phyloP scores from a whole-genome alignment of 2,888 invertebrate genomes.

The Rotaria socialis region DNA sequence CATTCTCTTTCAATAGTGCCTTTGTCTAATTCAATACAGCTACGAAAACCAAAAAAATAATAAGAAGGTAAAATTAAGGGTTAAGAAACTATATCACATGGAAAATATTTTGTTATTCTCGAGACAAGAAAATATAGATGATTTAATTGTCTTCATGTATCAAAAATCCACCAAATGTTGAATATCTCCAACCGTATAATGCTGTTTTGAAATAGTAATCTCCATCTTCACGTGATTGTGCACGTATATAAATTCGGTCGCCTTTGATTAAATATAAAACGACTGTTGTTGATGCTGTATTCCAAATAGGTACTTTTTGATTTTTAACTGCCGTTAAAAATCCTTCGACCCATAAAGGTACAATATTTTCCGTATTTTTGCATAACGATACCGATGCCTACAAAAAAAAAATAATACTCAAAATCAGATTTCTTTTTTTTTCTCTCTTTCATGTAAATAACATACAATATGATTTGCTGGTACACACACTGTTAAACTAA shows the following conservation, averaged over 20 bases:
- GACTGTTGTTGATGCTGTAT: constrained; percentile 35
- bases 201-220: constrained; percentile 34
- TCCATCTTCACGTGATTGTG: constrained; percentile 18
- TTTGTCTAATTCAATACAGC: constrained; percentile 10
- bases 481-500: constrained; percentile 28
- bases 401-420: background rate
- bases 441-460: background rate
- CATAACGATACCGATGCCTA: constrained; percentile 26
- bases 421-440: background rate
- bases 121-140: background rate
- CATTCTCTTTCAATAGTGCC: constrained; percentile 39
- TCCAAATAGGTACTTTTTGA: constrained; percentile 29
- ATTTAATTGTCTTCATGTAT: constrained; percentile 33
- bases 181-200: constrained; percentile 30
- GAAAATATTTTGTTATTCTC: background rate
- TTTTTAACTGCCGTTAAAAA: constrained; percentile 31
- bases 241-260: constrained; percentile 31
- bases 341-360: constrained; percentile 28
- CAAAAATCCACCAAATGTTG: constrained; percentile 34
- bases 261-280: constrained; percentile 25
- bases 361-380: constrained; percentile 10
- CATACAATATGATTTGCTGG: constrained; percentile 35
- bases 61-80: background rate
- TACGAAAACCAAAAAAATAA: background rate
- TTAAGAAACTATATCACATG: constrained; percentile 4